phyloP scores from a whole-genome alignment of 2,797 vertebrate species.

The Malurus splendens region DNA sequence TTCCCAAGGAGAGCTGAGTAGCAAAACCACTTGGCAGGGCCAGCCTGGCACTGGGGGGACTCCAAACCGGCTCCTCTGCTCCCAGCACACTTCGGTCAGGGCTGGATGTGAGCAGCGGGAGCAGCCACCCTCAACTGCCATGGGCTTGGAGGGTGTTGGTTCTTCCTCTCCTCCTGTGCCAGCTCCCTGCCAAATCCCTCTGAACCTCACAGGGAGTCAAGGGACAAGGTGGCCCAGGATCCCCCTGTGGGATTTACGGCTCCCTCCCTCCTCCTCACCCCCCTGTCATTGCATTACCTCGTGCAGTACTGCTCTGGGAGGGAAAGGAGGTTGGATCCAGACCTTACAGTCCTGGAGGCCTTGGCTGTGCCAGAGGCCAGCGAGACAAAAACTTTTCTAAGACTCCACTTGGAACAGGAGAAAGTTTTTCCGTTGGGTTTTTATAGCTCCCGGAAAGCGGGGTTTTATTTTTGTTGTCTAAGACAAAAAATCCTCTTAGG shows the following conservation, averaged over 20 bases:
- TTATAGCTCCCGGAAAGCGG: slow-evolving; percentile 37
- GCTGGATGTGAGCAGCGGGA: neutral
- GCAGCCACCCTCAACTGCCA: neutral
- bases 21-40: neutral
- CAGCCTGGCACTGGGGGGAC: accelerated
- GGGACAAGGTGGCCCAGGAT: neutral
- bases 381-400: neutral
- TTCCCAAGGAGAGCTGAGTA: neutral
- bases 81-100: accelerated
- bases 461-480: slow-evolving; percentile 47
- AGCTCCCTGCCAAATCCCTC: neutral
- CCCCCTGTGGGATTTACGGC: neutral
- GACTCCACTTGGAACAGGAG: slow-evolving; percentile 9
- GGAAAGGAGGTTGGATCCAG: neutral
- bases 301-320: neutral
- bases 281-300: neutral
- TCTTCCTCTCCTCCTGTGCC: neutral
- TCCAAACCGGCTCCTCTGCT: neutral
- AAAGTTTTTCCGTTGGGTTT: slow-evolving; percentile 39
- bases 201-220: accelerated
- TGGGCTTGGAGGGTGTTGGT: neutral
- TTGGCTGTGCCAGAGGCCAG: neutral
- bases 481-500: slow-evolving; percentile 53
- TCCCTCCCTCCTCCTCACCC: neutral
- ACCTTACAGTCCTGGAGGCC: neutral